phyloP scores from a whole-genome alignment of 2,888 invertebrate genomes.

The Agrotis ipsilon region DNA sequence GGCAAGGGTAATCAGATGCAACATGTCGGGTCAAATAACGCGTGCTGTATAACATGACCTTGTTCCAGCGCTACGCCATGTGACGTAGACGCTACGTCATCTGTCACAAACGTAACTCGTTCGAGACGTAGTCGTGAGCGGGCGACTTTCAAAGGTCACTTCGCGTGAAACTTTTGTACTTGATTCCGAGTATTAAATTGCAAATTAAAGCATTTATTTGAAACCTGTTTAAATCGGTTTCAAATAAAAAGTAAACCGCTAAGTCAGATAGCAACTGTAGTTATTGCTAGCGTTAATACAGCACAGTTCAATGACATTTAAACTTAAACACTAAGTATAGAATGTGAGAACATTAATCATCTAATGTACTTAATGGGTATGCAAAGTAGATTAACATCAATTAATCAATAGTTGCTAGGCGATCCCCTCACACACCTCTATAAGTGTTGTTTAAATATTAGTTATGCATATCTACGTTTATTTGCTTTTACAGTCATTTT shows the following conservation, averaged over 20 bases:
- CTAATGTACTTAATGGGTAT: background rate
- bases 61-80: constrained; percentile 43
- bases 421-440: constrained; percentile 26
- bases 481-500: constrained; percentile 24
- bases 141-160: constrained; percentile 56
- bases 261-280: constrained; percentile 3
- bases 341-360: constrained; percentile 5
- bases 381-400: constrained; percentile 14
- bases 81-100: constrained; percentile 62
- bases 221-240: constrained; percentile 5
- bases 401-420: constrained; percentile 23
- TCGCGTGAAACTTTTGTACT: constrained; percentile 39
- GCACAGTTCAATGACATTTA: constrained; percentile 21
- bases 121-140: constrained; percentile 34
- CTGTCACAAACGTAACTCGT: constrained; percentile 28
- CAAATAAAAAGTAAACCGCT: constrained; percentile 18
- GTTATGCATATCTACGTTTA: constrained; percentile 38
- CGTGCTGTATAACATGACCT: constrained; percentile 57
- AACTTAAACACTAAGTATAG: background rate
- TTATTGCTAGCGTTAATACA: constrained; percentile 4
- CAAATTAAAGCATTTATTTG: constrained; percentile 4
- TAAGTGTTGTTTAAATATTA: constrained; percentile 31
- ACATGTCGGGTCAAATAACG: constrained; percentile 33
- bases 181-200: constrained; percentile 18
- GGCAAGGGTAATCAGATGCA: constrained; percentile 34